phyloP scores from a whole-genome alignment of 2,113 vertebrate species.

The Serinus canaria region DNA sequence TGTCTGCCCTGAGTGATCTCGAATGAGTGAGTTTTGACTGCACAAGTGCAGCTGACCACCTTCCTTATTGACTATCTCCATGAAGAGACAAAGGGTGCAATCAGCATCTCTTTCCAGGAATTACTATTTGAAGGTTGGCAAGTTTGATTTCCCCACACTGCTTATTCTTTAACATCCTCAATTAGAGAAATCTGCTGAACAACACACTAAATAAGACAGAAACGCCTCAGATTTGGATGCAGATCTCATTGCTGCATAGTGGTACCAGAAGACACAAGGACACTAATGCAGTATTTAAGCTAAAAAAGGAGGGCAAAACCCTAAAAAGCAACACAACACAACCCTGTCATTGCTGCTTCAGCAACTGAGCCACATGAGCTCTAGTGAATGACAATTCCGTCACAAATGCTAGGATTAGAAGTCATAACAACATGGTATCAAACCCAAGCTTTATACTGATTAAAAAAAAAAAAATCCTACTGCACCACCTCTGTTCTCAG shows the following conservation, averaged over 20 bases:
- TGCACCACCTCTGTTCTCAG: background rate
- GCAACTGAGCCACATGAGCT: background rate
- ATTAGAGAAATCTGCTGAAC: background rate
- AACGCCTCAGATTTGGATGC: background rate
- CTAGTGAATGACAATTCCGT: background rate
- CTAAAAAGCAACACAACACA: background rate
- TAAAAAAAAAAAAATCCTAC: background rate
- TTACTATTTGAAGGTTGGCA: background rate
- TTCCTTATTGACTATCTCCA: background rate
- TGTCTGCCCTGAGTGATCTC: background rate
- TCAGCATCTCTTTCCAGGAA: background rate
- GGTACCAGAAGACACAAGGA: background rate
- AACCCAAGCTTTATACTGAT: background rate
- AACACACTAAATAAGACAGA: background rate
- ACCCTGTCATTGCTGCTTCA: background rate
- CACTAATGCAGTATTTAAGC: background rate
- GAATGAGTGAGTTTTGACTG: background rate
- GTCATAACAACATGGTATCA: background rate
- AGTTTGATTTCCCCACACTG: background rate
- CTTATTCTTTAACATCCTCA: background rate
- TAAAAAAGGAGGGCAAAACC: background rate
- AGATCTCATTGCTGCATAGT: fast-evolving
- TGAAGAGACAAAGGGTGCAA: background rate
- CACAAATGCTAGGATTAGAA: background rate
- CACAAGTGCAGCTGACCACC: background rate